Evolutionary conservation across 2,797 vertebrate genomes (phyloP).

Genomic region (Sebastes minor): DNA sequence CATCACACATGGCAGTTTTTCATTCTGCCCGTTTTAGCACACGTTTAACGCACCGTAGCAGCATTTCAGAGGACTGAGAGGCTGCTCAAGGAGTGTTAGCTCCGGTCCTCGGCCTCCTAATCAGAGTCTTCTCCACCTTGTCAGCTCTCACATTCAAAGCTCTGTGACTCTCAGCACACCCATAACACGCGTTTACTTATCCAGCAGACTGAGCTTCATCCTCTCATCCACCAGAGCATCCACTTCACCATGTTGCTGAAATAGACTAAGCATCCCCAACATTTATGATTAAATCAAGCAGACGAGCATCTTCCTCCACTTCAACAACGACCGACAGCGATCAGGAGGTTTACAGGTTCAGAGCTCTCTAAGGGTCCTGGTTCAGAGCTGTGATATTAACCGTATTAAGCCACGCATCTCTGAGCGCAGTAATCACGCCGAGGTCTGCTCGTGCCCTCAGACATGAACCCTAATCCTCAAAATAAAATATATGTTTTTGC

Average conservation of each 20-base stretch:
- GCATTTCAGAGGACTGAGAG: background rate
- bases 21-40: background rate
- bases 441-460: background rate
- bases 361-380: background rate
- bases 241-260: background rate
- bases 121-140: background rate
- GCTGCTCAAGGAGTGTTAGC: conserved; percentile 2
- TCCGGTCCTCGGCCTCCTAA: background rate
- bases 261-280: background rate
- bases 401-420: background rate
- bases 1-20: background rate
- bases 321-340: background rate
- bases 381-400: background rate
- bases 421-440: background rate
- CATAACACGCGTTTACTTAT: background rate
- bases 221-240: background rate
- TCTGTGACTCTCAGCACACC: background rate
- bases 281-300: background rate
- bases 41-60: background rate
- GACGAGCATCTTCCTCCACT: conserved; percentile 16
- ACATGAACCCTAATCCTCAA: background rate
- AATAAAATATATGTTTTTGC: background rate
- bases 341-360: conserved; percentile 9
- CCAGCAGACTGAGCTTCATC: background rate
- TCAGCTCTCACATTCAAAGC: background rate